Conservation (phyloP, 2,888 invertebrate genomes). For the Aradus depressus region DNA sequence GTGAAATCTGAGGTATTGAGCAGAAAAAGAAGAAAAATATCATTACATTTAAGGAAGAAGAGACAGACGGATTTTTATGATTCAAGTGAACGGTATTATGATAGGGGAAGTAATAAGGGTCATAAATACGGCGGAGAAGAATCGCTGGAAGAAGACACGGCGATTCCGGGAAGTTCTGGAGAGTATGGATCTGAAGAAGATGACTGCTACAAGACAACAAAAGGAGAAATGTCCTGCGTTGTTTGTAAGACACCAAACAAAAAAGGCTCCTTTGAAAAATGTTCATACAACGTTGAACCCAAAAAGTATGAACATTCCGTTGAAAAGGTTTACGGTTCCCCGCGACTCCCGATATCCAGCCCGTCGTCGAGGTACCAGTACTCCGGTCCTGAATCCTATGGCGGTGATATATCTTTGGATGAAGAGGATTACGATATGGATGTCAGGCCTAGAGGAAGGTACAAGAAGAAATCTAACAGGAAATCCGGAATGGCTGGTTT, state of each 20-base stretch:
- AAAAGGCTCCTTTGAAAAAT: slow-evolving; percentile 66
- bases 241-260: slow-evolving; percentile 63
- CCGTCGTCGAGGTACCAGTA: neutral
- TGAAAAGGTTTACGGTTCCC: slow-evolving; percentile 29
- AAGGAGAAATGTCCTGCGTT: slow-evolving; percentile 41
- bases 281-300: slow-evolving; percentile 64
- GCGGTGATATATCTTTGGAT: too few relatives aligned
- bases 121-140: slow-evolving; percentile 37
- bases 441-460: neutral
- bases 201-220: slow-evolving; percentile 19
- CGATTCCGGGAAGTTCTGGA: slow-evolving; percentile 8
- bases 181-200: slow-evolving; percentile 16
- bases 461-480: neutral
- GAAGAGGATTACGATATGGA: slow-evolving; percentile 8
- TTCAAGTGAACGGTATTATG: slow-evolving; percentile 9
- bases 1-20: slow-evolving; percentile 6
- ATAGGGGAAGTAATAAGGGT: slow-evolving; percentile 17
- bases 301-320: slow-evolving; percentile 41
- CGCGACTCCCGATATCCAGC: slow-evolving; percentile 6
- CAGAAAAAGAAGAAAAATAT: slow-evolving; percentile 5
- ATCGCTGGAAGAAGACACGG: slow-evolving; percentile 30
- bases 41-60: slow-evolving; percentile 6
- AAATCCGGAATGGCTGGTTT: neutral
- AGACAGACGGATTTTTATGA: slow-evolving; percentile 24
- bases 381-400: slow-evolving; percentile 32